These are phyloP conservation scores for Merluccius polli DNA, from an alignment of 2,797 vertebrate genomes.

Conservation along the genomic window DNA sequence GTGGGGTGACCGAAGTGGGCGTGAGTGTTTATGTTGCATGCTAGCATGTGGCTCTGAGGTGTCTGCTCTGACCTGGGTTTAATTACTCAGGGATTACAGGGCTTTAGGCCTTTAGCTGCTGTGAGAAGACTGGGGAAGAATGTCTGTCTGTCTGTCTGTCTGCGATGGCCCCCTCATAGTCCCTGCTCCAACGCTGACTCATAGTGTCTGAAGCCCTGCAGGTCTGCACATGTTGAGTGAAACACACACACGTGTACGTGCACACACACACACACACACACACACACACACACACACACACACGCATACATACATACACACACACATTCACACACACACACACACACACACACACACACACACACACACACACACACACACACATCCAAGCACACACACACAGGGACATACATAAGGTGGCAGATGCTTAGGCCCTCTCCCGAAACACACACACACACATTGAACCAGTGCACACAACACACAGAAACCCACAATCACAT, in stretches of 20 bases:
- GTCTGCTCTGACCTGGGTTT: too few relatives aligned
- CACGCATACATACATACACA: not conserved
- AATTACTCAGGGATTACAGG: too few relatives aligned
- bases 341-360: not conserved
- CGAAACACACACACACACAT: constrained; percentile 3
- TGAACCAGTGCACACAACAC: too few relatives aligned
- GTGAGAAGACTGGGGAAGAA: too few relatives aligned
- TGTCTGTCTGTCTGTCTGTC: constrained; percentile 2
- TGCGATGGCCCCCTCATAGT: constrained; percentile 21
- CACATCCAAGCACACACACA: too few relatives aligned
- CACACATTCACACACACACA: too few relatives aligned
- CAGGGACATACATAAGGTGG: too few relatives aligned
- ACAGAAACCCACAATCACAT: constrained; percentile 3
- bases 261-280: constrained; percentile 7
- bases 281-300: constrained; percentile 4
- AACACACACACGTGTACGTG: constrained; percentile 3
- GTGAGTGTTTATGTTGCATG: too few relatives aligned
- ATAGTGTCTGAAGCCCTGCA: constrained; percentile 15
- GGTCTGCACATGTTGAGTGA: constrained; percentile 24
- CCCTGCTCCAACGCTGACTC: constrained; percentile 6
- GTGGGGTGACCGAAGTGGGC: too few relatives aligned
- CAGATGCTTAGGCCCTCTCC: too few relatives aligned
- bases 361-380: too few relatives aligned
- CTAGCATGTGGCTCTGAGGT: too few relatives aligned
- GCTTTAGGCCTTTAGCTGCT: not conserved